Percentiles rank a stretch among this genome's conserved stretches.
These are phyloP conservation scores for Pandion haliaetus DNA, from an alignment of 2,113 vertebrate genomes.

Conservation along the genomic window DNA sequence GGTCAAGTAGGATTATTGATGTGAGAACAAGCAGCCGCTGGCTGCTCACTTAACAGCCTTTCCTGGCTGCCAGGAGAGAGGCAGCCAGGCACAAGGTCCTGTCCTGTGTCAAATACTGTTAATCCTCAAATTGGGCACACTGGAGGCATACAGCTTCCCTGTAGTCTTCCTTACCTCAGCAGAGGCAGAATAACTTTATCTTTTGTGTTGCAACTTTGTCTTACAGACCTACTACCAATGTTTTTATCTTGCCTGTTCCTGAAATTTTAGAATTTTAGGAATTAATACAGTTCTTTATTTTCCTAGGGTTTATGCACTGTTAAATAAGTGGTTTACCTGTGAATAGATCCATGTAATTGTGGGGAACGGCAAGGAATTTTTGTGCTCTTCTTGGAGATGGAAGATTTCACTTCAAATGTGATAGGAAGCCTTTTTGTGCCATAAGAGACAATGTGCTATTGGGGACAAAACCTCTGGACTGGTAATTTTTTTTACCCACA, in stretches of 20 bases:
- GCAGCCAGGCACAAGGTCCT: not conserved
- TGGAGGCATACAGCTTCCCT: not conserved
- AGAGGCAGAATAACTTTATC: not conserved
- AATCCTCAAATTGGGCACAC: not conserved
- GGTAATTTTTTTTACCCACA: not conserved
- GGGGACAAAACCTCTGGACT: not conserved
- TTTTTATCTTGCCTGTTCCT: not conserved
- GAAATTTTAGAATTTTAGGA: not conserved
- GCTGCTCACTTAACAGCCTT: not conserved
- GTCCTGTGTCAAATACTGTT: not conserved
- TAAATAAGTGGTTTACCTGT: not conserved
- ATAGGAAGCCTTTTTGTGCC: not conserved
- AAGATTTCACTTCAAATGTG: not conserved
- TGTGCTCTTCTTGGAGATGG: not conserved
- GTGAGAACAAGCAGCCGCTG: not conserved
- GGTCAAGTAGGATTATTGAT: not conserved
- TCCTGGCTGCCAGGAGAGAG: not conserved
- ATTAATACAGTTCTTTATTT: not conserved
- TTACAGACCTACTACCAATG: not conserved
- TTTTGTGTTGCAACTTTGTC: not conserved
- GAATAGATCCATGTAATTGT: not conserved
- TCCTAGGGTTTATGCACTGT: not conserved
- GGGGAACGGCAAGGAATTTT: not conserved
- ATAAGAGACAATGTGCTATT: not conserved
- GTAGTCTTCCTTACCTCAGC: not conserved